phyloP scores from a whole-genome alignment of 2,797 vertebrate species.

The Geotrypetes seraphini region DNA sequence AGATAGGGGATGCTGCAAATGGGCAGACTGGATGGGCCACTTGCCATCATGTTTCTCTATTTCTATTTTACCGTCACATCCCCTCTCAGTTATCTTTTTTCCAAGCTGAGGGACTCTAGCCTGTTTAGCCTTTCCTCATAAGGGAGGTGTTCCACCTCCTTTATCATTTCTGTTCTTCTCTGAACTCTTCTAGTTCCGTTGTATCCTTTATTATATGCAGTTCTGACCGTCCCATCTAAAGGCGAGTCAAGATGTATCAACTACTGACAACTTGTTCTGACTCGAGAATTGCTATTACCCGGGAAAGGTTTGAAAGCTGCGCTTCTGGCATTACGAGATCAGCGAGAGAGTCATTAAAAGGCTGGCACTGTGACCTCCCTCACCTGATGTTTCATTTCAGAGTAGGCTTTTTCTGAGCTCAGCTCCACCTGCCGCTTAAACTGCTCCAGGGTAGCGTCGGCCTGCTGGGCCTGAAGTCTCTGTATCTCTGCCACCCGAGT shows the following conservation, averaged over 20 bases:
- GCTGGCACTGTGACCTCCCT: conserved; percentile 38
- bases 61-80: too few species aligned
- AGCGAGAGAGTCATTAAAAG: conserved; percentile 34
- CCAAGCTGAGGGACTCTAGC: too few species aligned
- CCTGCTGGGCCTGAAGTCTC: conserved; percentile 78
- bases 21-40: too few species aligned
- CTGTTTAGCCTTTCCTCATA: too few species aligned
- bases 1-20: too few species aligned
- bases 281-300: conserved; percentile 28
- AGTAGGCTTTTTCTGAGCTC: conserved; percentile 81
- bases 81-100: too few species aligned
- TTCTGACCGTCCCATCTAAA: too few species aligned
- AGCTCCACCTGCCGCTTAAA: conserved; percentile 89
- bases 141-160: too few species aligned
- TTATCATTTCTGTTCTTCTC: too few species aligned
- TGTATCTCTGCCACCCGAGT: conserved; percentile 69
- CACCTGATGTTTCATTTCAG: conserved; percentile 90
- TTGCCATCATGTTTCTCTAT: too few species aligned
- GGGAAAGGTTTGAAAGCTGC: conserved; percentile 33
- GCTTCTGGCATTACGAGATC: conserved; percentile 39
- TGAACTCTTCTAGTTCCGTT: too few species aligned
- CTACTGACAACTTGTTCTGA: conserved; percentile 22
- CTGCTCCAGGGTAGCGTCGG: conserved; percentile 79
- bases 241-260: conserved; percentile 30
- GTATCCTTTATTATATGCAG: too few species aligned